phyloP scores from a whole-genome alignment of 2,113 vertebrate genomes.

The Hippocampus guttulatus region DNA sequence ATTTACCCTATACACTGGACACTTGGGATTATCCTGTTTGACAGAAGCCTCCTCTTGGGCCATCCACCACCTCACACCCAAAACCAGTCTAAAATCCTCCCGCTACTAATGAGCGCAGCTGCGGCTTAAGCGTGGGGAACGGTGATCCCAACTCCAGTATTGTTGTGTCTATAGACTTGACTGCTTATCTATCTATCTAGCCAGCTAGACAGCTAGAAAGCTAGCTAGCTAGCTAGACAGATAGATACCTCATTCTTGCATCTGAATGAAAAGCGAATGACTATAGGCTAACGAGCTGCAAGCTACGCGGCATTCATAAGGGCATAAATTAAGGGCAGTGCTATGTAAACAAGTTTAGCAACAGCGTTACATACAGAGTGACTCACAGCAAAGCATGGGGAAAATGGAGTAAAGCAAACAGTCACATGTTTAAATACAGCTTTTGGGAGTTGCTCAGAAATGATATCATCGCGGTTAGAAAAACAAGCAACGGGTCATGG shows the following conservation, averaged over 20 bases:
- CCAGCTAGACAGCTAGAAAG: too few species aligned
- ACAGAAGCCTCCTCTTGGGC: slow-evolving; percentile 31
- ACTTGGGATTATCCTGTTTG: slow-evolving; percentile 35
- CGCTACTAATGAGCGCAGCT: slow-evolving; percentile 67
- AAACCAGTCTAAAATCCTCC: slow-evolving; percentile 44
- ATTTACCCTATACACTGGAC: slow-evolving; percentile 42
- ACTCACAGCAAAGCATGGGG: slow-evolving; percentile 29
- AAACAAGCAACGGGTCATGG: slow-evolving; percentile 13
- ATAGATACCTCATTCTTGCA: slow-evolving; percentile 16
- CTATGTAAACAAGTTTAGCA: slow-evolving; percentile 51
- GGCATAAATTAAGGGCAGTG: slow-evolving; percentile 55
- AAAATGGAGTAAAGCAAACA: slow-evolving; percentile 28
- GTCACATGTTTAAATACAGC: slow-evolving; percentile 15
- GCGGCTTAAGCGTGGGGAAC: slow-evolving; percentile 43
- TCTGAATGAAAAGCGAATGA: slow-evolving; percentile 45
- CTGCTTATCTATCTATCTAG: not conserved
- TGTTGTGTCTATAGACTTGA: slow-evolving; percentile 52
- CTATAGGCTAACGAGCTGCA: slow-evolving; percentile 39
- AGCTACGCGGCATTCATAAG: slow-evolving; percentile 34
- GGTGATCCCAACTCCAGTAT: slow-evolving; percentile 57
- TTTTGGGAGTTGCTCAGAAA: slow-evolving; percentile 17
- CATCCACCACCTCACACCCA: slow-evolving; percentile 26
- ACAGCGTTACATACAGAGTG: slow-evolving; percentile 20
- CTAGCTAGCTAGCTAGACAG: too few species aligned
- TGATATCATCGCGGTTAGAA: slow-evolving; percentile 12